A percentile compares a stretch with the other conserved stretches of the same genome.
These are phyloP conservation scores for Pentalonia nigronervosa DNA, from an alignment of 1,140 invertebrate species.

Conservation along the genomic window DNA sequence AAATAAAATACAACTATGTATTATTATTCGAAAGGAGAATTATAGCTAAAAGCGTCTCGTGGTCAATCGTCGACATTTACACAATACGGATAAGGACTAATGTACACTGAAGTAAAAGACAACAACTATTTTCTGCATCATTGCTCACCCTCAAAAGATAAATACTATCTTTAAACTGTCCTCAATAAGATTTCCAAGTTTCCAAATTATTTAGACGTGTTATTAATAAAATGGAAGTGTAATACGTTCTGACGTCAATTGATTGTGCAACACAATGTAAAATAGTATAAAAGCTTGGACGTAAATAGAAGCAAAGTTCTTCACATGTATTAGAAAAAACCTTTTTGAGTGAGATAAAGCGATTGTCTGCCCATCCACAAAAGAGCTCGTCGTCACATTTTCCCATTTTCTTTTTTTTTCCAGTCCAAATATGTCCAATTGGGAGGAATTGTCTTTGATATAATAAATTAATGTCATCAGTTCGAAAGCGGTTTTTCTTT, in stretches of 20 bases:
- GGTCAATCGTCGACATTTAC: not conserved
- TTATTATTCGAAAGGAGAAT: not conserved
- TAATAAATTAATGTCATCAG: conserved; percentile 58
- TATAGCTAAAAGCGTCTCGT: conserved; percentile 18
- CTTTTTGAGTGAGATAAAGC: conserved; percentile 57
- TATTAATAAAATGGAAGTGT: conserved; percentile 53
- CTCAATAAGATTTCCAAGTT: conserved; percentile 27
- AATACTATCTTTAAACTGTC: conserved; percentile 25
- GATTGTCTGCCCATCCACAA: conserved; percentile 51
- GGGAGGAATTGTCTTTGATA: conserved; percentile 53
- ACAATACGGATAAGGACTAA: conserved; percentile 28
- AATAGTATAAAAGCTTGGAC: conserved; percentile 41
- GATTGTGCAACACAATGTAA: conserved; percentile 53
- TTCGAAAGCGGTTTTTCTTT: conserved; percentile 49
- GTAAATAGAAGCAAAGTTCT: conserved; percentile 49
- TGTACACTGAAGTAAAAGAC: conserved; percentile 26
- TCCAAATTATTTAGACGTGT: conserved; percentile 34
- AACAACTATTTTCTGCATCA: conserved; percentile 45
- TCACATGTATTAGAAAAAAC: conserved; percentile 44
- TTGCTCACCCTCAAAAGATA: conserved; percentile 5
- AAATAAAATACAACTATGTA: not conserved
- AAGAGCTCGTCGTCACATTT: conserved; percentile 54
- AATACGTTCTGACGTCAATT: conserved; percentile 52
- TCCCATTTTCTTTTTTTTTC: conserved; percentile 38
- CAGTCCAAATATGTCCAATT: conserved; percentile 40